A percentile compares a stretch with the other conserved stretches of the same genome.
Conservation (phyloP, 2,113 vertebrate species). For the Lasiurus cinereus region DNA sequence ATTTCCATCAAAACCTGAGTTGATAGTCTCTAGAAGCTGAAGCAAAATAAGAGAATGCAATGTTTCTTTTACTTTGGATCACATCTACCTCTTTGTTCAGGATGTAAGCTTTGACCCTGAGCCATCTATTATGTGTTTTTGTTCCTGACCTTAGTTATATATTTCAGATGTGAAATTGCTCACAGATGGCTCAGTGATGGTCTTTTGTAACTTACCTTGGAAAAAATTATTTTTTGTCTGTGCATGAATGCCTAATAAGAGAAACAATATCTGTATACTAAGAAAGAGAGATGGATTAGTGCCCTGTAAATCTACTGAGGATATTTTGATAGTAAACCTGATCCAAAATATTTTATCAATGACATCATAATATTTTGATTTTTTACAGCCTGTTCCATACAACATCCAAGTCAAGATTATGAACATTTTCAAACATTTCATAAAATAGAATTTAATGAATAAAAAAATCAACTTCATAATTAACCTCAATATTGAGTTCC, state of each 20-base stretch:
- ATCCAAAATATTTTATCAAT: slow-evolving; percentile 55
- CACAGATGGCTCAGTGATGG: slow-evolving; percentile 62
- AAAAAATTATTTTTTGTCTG: slow-evolving; percentile 66
- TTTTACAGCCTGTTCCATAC: slow-evolving; percentile 33
- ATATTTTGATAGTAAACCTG: background rate
- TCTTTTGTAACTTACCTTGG: slow-evolving; percentile 49
- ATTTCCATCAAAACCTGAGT: background rate
- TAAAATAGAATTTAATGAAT: slow-evolving; percentile 30
- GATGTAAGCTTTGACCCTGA: slow-evolving; percentile 55
- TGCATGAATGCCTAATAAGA: slow-evolving; percentile 28
- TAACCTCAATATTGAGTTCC: background rate
- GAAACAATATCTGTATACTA: slow-evolving; percentile 32
- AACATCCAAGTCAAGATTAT: slow-evolving; percentile 15
- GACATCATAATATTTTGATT: slow-evolving; percentile 25
- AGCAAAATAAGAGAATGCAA: background rate
- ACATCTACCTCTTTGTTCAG: slow-evolving; percentile 45
- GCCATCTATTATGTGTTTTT: slow-evolving; percentile 66
- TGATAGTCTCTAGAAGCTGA: background rate
- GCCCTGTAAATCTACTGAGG: slow-evolving; percentile 2
- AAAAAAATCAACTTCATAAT: background rate
- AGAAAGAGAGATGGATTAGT: background rate
- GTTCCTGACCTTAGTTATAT: slow-evolving; percentile 61
- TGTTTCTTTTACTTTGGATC: slow-evolving; percentile 25
- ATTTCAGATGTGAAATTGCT: slow-evolving; percentile 70
- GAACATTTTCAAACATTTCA: slow-evolving; percentile 10